Base-by-base conservation (phyloP, 1,140 invertebrate species). In the Sycophaga agraensis region DNA sequence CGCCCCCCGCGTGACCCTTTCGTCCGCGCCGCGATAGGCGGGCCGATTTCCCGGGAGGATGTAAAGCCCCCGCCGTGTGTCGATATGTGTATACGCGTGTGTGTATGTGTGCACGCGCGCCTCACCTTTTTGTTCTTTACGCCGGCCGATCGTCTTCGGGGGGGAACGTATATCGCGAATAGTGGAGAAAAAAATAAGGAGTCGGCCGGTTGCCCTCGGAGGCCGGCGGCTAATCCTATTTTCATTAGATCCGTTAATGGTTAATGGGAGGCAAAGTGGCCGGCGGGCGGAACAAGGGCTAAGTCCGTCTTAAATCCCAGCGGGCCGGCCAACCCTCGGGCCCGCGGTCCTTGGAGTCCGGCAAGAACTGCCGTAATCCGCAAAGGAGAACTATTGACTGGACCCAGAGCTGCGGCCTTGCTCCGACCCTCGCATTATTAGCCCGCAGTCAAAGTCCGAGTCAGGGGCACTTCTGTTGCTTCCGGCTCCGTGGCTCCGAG, bases 181-280 rank as follows among this genome's bases (percentile, higher is more conserved):
- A 11, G 28, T 6, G 28, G 11, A 4, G 28, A 11, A 11, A 4
- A 31, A 11, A 31, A 31, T 4, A 31, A 31, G 28, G 28, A 11
- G 28, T 31, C 5, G 28, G 50, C 40, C 31, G 50, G 22, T 35
- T 45, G 26, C 24, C 28, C 11, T 53, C 28, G 55, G n/a, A n/a
- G n/a, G 17, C 45, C 42, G 28, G 35, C 14, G 34, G 11, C 70
- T 80, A 79, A 81, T 80, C 79, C 79, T 78, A 80, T 78, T 81
- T 78, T 70, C 73, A 73, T 67, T 72, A 74, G 72, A 80, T 80
- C 76, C 77, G 75, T 81, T 80, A 80, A 81, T 81, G 78, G 77
- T 78, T 81, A 81, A 81, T 81, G 78, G 77, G 67, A 78, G 72
- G 75, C 77, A 79, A 79, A 80, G 78, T 79, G 78, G 79, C 74